These are phyloP conservation scores for Rallus crepitans DNA, from an alignment of 2,797 vertebrate genomes.

Conservation along the genomic window DNA sequence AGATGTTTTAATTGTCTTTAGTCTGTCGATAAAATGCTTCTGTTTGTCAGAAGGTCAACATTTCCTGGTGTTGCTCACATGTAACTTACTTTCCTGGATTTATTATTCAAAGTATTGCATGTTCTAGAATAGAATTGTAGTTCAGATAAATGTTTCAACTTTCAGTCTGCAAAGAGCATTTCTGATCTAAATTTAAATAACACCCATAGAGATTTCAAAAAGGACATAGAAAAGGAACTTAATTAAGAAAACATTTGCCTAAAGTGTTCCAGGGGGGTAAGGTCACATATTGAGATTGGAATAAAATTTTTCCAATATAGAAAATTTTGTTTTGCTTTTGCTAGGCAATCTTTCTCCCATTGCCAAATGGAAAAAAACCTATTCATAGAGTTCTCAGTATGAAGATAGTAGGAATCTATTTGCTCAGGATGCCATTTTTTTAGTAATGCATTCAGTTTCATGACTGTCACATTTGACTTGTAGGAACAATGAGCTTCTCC, in stretches of 20 bases:
- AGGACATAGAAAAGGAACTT: not conserved
- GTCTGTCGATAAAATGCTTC: not conserved
- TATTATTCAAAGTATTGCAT: not conserved
- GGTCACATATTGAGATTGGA: not conserved
- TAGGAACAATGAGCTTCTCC: not conserved
- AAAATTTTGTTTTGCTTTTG: not conserved
- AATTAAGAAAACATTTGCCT: not conserved
- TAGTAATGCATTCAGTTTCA: not conserved
- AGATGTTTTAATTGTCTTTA: not conserved
- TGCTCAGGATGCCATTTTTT: not conserved
- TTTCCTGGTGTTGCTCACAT: not conserved
- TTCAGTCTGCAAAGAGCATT: not conserved
- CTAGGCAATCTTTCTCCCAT: not conserved
- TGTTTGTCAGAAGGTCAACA: not conserved
- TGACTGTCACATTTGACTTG: not conserved
- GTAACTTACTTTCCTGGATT: not conserved
- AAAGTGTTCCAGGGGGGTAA: not conserved
- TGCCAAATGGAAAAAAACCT: not conserved
- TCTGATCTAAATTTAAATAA: not conserved
- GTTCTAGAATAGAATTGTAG: not conserved
- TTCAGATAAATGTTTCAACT: not conserved
- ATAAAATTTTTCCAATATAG: not conserved
- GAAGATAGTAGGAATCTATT: not conserved
- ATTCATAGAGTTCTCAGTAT: not conserved
- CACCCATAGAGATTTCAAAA: not conserved